Base-by-base conservation (phyloP, 2,888 invertebrate genomes). In the Rhingia campestris region DNA sequence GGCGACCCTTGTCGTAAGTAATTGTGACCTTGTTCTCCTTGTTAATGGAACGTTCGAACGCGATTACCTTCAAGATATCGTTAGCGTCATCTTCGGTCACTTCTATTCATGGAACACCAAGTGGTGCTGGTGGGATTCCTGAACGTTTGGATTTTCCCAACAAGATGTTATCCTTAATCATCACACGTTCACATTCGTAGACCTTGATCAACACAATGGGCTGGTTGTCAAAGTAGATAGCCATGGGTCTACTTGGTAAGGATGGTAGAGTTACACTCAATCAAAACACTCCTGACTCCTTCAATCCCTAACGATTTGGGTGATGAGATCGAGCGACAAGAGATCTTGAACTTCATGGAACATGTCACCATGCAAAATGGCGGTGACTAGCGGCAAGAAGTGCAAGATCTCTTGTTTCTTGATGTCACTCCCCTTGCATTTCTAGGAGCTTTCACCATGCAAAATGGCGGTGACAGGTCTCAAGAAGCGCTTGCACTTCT, bases 191-290 rank as follows among this genome's bases (percentile, higher is more conserved):
- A 75, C 91, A 98, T 92, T 98, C 98, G 89, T 95, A 98, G 1
- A 98, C 97, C 90, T 96, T 96, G 89, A 98, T 97, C 88, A 97
- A 93, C 85, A 98, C 98, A 88, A 97, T 98, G 49, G 98, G 98
- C 91, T 99, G 99, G 92, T 99, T 99, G 92, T 99, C 99, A 0
- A 98, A 97, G 92, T 98, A 98, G 4, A 99, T 99, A 87, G 98
- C 98, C 93, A 98, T 98, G 98, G 0, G 97, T 97, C 92, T 98
- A 97, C 92, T 98, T 98, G 82, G 98, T 98, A 75, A 98, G 98
- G 91, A 99, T 98, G 90, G 97, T 97, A 33, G 98, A 97, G 93
- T 99, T 99, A 79, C 99, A 95, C 93, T 98, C 98, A 92, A 99
- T 99, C 73, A 99, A 93, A 0, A 97, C 95, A 69, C 98, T 99